These are phyloP conservation scores for Xanthorhoe spadicearia DNA, from an alignment of 2,888 invertebrate species.

Conservation along the genomic window DNA sequence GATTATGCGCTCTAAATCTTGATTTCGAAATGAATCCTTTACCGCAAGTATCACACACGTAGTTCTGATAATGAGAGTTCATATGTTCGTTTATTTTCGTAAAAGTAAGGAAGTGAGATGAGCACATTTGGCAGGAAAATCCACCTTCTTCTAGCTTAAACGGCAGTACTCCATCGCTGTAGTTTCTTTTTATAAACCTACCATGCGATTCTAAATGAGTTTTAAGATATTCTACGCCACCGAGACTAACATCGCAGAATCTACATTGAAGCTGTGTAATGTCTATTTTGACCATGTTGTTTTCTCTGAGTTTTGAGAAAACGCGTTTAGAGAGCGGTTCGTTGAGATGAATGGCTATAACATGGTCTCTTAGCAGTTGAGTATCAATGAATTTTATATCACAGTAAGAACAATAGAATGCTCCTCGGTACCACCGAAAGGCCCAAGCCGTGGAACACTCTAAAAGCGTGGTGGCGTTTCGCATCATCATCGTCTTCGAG, in stretches of 20 bases:
- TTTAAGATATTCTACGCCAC: constrained; percentile 63
- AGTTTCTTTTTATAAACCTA: constrained; percentile 56
- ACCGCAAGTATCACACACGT: constrained; percentile 75
- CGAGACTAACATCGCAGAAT: constrained; percentile 58
- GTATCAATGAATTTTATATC: constrained; percentile 68
- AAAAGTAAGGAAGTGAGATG: constrained; percentile 59
- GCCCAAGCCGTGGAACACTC: constrained; percentile 78
- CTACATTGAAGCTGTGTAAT: constrained; percentile 66
- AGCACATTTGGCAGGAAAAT: constrained; percentile 71
- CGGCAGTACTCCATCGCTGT: constrained; percentile 74
- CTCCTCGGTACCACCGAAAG: constrained; percentile 74
- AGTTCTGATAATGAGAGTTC: constrained; percentile 75
- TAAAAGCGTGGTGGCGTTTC: constrained; percentile 70
- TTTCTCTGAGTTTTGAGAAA: constrained; percentile 74
- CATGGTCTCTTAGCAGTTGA: constrained; percentile 61
- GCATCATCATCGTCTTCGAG: constrained; percentile 76
- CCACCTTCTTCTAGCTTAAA: constrained; percentile 66
- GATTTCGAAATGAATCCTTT: constrained; percentile 74
- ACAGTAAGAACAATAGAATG: constrained; percentile 76
- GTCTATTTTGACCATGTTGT: constrained; percentile 79
- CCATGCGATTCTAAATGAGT: constrained; percentile 64
- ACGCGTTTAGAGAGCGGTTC: constrained; percentile 64
- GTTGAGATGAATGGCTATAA: constrained; percentile 57
- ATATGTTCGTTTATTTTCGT: constrained; percentile 75
- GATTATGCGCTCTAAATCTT: constrained; percentile 71